phyloP scores from a whole-genome alignment of 2,888 invertebrate genomes.

The Auanema sp. region DNA sequence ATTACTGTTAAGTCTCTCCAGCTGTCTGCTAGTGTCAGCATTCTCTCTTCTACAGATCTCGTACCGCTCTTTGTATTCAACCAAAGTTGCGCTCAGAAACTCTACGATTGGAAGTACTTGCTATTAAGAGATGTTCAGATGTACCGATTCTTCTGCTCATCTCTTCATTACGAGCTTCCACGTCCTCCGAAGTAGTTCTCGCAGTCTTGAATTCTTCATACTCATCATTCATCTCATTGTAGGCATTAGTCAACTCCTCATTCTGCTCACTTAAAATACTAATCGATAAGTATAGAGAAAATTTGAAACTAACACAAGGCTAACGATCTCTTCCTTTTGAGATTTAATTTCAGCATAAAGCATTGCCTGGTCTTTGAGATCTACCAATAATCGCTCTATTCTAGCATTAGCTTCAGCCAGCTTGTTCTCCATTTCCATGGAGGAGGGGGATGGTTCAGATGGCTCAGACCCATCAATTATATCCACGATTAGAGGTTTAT shows the following conservation, averaged over 20 bases:
- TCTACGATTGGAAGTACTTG: constrained; percentile 29
- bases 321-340: constrained; percentile 10
- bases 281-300: not conserved
- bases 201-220: constrained; percentile 40
- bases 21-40: constrained; percentile 40
- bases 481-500: no score
- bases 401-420: constrained; percentile 23
- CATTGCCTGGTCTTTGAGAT: constrained; percentile 1
- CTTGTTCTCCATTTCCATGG: not conserved
- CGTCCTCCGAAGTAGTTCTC: constrained; percentile 13
- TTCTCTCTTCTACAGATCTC: constrained; percentile 54
- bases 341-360: constrained; percentile 7
- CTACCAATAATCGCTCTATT: constrained; percentile 18
- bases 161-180: constrained; percentile 32
- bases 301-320: constrained; percentile 1
- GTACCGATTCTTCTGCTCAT: constrained; percentile 34
- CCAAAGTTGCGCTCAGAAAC: constrained; percentile 47
- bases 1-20: constrained; percentile 41
- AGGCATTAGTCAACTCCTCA: constrained; percentile 44
- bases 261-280: constrained; percentile 31
- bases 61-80: constrained; percentile 57
- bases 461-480: constrained; percentile 9
- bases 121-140: not conserved
- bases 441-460: constrained; percentile 23
- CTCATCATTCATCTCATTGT: constrained; percentile 53